Evolutionary conservation across 2,113 vertebrate genomes (phyloP).

Genomic region (Pandion haliaetus): DNA sequence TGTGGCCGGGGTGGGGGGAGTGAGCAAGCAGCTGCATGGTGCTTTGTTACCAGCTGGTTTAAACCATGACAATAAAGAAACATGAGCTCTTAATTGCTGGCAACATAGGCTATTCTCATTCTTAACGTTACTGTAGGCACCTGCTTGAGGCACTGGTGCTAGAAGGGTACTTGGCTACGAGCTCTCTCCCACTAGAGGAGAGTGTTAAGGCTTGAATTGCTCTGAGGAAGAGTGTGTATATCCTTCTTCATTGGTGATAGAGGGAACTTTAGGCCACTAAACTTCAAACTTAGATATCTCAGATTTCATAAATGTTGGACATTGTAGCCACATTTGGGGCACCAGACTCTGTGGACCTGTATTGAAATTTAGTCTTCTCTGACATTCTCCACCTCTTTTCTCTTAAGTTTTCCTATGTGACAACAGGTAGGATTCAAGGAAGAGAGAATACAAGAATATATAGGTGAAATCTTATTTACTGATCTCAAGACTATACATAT

Average conservation of each 20-base stretch:
- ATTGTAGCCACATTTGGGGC: background rate
- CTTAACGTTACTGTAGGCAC: background rate
- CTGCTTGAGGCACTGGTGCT: background rate
- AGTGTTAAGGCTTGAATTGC: background rate
- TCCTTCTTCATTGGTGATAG: background rate
- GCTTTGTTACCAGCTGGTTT: too few species aligned
- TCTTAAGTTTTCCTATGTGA: background rate
- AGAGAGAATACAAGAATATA: background rate
- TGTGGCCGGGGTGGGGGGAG: too few species aligned
- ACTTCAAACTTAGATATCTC: background rate
- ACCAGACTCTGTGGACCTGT: accelerated
- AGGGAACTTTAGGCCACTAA: background rate
- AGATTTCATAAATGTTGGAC: background rate
- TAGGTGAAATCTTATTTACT: background rate
- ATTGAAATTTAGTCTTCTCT: background rate
- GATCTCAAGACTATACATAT: background rate
- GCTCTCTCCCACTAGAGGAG: background rate
- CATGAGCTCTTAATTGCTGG: background rate
- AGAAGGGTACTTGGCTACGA: background rate
- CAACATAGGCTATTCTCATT: background rate
- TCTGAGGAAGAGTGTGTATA: background rate
- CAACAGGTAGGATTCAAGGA: background rate
- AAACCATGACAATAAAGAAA: too few species aligned
- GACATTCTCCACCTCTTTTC: background rate
- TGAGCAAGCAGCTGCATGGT: too few species aligned